Evolutionary conservation across 2,888 invertebrate species (phyloP), one percentile per base, ranked within the genome.

Genomic region (Dicyrtomina minuta): DNA sequence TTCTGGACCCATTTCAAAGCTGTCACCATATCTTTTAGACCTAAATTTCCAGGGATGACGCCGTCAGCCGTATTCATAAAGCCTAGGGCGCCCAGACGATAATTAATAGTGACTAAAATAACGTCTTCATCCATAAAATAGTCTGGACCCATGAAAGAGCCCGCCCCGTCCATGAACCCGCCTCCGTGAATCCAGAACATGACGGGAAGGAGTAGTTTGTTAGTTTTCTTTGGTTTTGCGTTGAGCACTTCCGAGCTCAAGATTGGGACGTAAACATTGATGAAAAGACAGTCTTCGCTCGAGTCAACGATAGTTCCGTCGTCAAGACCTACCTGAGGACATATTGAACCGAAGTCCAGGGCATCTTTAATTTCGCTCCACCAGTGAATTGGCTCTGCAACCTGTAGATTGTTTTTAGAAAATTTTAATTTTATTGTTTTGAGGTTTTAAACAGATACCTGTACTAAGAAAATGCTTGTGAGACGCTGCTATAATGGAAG

Each of bases 181-280:
- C 66, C 66, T 1, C 66, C 66, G 24, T 66, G 66, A 39, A 66
- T 55, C 66, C 66, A 66, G 41, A 66, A 51, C 66, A 66, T 66
- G n/a, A 20, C 20, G 6, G 66, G 26, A 2, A 66, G 33, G 13
- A n/a, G 26, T 10, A 17, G 8, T 20, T 53, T 6, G n/a, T n/a
- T n/a, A n/a, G n/a, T 33, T 8, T 8, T 8, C 33, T 33, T 33
- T 8, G 33, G 33, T 8, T 33, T n/a, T n/a, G n/a, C n/a, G n/a
- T n/a, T n/a, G n/a, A n/a, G 33, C 33, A 33, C 8, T 33, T 12
- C 22, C 51, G 17, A 6, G 51, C 15, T 24, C 22, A 26, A 1
- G 12, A n/a, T 20, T 4, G 66, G 66, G 13, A 66, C 26, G 43
- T 39, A 66, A 20, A 66, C 66, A 43, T 66, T 66, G 10, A 66